Conservation (phyloP, 2,888 invertebrate species). For the Adineta ricciae region DNA sequence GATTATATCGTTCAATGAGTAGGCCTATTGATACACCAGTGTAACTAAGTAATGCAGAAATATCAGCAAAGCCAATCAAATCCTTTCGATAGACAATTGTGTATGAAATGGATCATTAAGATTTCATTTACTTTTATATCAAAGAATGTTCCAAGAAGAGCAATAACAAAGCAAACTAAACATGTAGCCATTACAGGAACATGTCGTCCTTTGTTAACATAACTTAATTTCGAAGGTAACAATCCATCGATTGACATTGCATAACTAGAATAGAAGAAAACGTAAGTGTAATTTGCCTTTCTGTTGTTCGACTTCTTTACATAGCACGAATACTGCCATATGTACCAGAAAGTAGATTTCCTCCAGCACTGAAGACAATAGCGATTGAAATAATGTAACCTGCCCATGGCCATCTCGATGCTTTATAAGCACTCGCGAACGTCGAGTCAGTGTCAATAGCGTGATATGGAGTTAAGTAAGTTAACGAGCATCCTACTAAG, state of each 20-base stretch:
- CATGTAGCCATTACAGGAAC: constrained; percentile 23
- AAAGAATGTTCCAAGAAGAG: constrained; percentile 18
- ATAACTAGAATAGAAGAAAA: not conserved
- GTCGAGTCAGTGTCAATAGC: constrained; percentile 23
- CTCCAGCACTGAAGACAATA: constrained; percentile 21
- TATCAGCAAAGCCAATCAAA: constrained; percentile 33
- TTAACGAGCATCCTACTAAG: constrained; percentile 25
- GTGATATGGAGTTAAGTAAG: constrained; percentile 24
- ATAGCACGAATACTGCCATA: constrained; percentile 23
- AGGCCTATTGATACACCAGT: constrained; percentile 21
- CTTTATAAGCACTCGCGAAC: constrained; percentile 25
- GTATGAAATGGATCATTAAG: not conserved
- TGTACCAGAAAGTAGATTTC: constrained; percentile 25
- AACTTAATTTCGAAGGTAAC: constrained; percentile 22
- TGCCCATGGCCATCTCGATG: not conserved
- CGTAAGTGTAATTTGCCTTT: not conserved
- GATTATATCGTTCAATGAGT: constrained; percentile 26
- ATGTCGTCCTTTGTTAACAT: not conserved
- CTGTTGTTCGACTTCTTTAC: not conserved
- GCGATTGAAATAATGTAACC: constrained; percentile 24
- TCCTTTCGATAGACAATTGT: not conserved
- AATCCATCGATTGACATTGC: constrained; percentile 32
- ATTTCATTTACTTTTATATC: constrained; percentile 18
- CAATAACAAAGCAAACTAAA: constrained; percentile 9
- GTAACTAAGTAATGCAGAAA: constrained; percentile 27